Base-by-base conservation (phyloP, 2,888 invertebrate species). In the Resseliella maxima region DNA sequence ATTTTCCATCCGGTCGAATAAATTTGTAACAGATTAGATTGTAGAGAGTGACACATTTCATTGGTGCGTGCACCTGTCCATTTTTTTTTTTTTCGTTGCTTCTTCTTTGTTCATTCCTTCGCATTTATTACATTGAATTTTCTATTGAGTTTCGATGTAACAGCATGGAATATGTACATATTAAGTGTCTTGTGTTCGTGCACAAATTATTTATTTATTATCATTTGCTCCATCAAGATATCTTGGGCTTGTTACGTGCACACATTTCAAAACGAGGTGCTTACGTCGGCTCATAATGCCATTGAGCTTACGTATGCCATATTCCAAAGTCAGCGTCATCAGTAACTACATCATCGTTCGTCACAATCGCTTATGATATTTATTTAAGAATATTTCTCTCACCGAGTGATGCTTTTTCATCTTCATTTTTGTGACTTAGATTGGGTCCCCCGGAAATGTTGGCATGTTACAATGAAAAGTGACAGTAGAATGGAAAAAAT, bases 131-230 rank as follows among this genome's bases (percentile, higher is more conserved):
- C 18, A 50, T 50, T 59, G 59, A 59, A 6, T 41, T 41, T 41
- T 41, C 41, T 41, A 41, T 5, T 41, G 41, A 41, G 12, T 41
- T 5, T 41, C 41, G 12, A 41, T n/a, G n/a, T n/a, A n/a, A n/a
- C n/a, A n/a, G n/a, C n/a, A n/a, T n/a, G 18, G 46, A 50, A 50
- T 15, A 50, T 18, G 8, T 50, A 59, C 27, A 18, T 59, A 59
- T 59, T 24, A 59, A 59, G 59, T 59, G 24, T 59, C 59, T 59
- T 59, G 15, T 15, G 46, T 50, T 50, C 59, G 59, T 59, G 59
- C 59, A 59, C n/a, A 72, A 72, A 72, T 72, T 72, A 72, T 72
- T 72, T 72, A 72, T 72, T 72, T 72, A 72, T 72, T 72, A 35
- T 72, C 27, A 31, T 72, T 72, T 31, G 27, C 31, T 72, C 18